Evolutionary conservation across 2,113 vertebrate genomes (phyloP).

Genomic region (Recurvirostra avosetta): DNA sequence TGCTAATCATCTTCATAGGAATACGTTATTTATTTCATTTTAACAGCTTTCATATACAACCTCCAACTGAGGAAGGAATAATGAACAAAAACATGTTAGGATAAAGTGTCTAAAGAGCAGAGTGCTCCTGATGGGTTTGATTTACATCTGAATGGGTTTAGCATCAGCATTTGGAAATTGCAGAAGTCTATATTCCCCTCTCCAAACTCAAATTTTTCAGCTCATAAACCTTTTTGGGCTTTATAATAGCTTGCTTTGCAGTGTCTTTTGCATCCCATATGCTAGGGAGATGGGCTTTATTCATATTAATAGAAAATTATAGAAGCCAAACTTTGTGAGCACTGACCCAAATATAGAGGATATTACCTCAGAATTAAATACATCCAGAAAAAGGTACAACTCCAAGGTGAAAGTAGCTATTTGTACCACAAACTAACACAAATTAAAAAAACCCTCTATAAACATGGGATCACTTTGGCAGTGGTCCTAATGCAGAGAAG

Average conservation of each 20-base stretch:
- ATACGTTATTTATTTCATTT: constrained; percentile 4
- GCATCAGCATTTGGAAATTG: constrained; percentile 29
- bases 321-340: neutral
- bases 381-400: neutral
- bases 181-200: neutral
- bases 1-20: neutral
- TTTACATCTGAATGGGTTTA: constrained; percentile 42
- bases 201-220: constrained; percentile 50
- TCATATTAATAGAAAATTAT: neutral
- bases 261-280: constrained; percentile 44
- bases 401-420: constrained; percentile 8
- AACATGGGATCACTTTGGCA: neutral
- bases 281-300: constrained; percentile 1
- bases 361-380: neutral
- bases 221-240: constrained; percentile 49
- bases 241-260: constrained; percentile 48
- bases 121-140: neutral
- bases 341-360: neutral
- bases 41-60: neutral
- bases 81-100: neutral
- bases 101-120: neutral
- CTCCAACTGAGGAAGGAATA: neutral
- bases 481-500: neutral
- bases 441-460: neutral
- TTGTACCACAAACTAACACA: neutral